Conservation (phyloP, 2,888 invertebrate species). For the Scelioninae gen. 2 region DNA sequence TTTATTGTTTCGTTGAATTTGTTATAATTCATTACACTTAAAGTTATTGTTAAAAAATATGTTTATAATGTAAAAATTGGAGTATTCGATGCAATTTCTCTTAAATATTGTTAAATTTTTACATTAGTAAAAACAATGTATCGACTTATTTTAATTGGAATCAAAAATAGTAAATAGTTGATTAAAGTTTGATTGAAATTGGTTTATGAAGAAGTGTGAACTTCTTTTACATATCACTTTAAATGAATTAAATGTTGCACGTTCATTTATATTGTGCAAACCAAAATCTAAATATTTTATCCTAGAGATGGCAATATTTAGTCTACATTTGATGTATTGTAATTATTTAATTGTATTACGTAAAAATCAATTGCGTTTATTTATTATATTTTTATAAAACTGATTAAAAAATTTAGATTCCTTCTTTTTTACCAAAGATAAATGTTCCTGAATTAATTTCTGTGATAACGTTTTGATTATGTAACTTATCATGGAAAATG, state of each 20-base stretch:
- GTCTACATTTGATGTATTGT: constrained; percentile 9
- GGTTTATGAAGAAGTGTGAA: background rate
- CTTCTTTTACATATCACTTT: constrained; percentile 1
- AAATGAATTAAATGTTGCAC: constrained; percentile 2
- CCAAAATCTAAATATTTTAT: constrained; percentile 12
- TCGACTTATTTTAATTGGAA: constrained; percentile 10
- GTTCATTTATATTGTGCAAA: constrained; percentile 27
- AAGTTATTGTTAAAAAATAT: constrained; percentile 7
- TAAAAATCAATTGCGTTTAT: constrained; percentile 1
- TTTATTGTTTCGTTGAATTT: constrained; percentile 1
- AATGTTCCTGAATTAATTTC: constrained; percentile 47
- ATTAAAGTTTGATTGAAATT: constrained; percentile 2
- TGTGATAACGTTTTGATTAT: constrained; percentile 44
- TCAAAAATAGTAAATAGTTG: constrained; percentile 12
- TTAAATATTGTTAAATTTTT: background rate
- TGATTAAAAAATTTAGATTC: constrained; percentile 10
- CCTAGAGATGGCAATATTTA: constrained; percentile 34
- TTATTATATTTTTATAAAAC: constrained; percentile 18
- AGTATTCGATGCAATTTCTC: background rate
- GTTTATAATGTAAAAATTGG: background rate
- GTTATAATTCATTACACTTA: background rate
- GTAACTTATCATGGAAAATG: constrained; percentile 27
- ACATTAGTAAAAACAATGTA: background rate
- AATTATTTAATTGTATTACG: constrained; percentile 7
- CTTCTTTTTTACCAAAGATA: constrained; percentile 42